Conservation (phyloP, 2,113 vertebrate species). For the Sebastes fasciatus region DNA sequence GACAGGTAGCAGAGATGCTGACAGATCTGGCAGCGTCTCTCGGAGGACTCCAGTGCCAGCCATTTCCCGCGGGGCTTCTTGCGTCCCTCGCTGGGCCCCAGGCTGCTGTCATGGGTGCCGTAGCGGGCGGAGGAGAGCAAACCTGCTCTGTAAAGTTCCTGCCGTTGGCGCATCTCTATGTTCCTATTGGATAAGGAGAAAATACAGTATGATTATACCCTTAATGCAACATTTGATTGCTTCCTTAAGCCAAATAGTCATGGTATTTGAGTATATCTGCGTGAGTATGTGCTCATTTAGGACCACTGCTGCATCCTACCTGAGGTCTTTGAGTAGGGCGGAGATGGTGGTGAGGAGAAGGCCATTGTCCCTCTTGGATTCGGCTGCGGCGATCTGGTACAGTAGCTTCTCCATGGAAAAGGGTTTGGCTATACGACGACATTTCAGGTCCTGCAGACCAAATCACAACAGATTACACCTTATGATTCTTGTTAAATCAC, state of each 20-base stretch:
- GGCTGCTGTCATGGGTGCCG: conserved; percentile 90
- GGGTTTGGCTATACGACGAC: conserved; percentile 94
- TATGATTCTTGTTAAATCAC: neutral
- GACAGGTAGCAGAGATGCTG: conserved; percentile 98
- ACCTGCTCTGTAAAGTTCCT: conserved; percentile 94
- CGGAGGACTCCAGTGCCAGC: conserved; percentile 94
- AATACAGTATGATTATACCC: neutral
- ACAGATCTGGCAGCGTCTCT: conserved; percentile 97
- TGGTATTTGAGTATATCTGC: neutral
- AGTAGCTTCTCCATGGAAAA: conserved; percentile 99
- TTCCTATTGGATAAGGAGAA: conserved; percentile 85
- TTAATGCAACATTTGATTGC: neutral
- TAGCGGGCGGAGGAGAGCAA: conserved; percentile 95
- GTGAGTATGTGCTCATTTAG: neutral
- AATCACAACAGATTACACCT: conserved; percentile 19
- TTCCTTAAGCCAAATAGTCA: neutral
- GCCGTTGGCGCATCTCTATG: conserved; percentile 95
- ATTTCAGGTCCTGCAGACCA: conserved; percentile 94
- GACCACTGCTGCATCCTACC: conserved; percentile 77
- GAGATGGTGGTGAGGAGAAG: conserved; percentile 95
- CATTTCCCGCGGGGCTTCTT: conserved; percentile 96
- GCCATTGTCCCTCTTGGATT: conserved; percentile 97
- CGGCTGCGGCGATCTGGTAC: conserved; percentile 97
- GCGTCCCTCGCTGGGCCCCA: conserved; percentile 86
- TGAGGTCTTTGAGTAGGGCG: conserved; percentile 97